Conservation (phyloP, 2,113 vertebrate genomes). For the Corvus hawaiiensis region DNA sequence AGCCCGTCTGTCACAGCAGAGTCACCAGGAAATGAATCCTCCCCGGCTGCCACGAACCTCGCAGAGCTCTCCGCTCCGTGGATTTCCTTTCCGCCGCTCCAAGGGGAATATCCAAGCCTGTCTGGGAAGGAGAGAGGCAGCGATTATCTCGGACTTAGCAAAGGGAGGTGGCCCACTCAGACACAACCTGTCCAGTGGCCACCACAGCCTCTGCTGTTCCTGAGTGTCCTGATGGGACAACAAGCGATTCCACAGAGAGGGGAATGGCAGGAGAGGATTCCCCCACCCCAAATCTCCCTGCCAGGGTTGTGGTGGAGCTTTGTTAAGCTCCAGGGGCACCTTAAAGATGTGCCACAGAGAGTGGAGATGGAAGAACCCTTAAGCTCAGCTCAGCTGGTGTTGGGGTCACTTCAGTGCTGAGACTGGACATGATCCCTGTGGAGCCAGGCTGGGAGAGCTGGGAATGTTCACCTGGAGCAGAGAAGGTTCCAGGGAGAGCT, state of each 20-base stretch:
- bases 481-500: not conserved
- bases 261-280: not conserved
- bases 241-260: rapidly evolving
- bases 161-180: not conserved
- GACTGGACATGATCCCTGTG: not conserved
- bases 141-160: not conserved
- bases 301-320: not conserved
- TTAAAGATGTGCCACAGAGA: not conserved
- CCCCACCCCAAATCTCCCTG: not conserved
- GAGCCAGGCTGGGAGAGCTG: not conserved
- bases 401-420: not conserved
- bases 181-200: not conserved
- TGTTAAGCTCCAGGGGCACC: not conserved
- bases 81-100: conserved; percentile 5
- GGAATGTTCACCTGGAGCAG: not conserved
- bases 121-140: not conserved
- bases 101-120: not conserved
- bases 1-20: not conserved
- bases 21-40: not conserved
- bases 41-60: not conserved
- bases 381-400: not conserved
- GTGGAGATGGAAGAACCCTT: not conserved
- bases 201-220: not conserved
- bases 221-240: not conserved
- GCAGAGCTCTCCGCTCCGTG: not conserved